A percentile compares a stretch with the other conserved stretches of the same genome.
Evolutionary conservation across 2,888 invertebrate genomes (phyloP).

Genomic region (Camponotus fellah): DNA sequence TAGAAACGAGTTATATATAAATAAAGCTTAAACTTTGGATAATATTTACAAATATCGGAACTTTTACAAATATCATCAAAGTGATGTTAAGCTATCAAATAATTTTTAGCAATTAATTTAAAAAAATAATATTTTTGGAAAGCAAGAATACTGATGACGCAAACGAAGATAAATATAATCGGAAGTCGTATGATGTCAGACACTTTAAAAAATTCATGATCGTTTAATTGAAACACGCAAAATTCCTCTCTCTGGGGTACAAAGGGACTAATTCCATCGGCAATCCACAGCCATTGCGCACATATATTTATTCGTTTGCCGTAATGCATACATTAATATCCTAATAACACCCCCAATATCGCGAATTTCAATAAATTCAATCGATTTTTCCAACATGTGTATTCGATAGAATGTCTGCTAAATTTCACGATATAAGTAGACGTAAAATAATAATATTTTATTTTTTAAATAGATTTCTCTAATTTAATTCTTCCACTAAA

Average conservation of each 20-base stretch:
- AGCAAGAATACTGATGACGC: conserved; percentile 35
- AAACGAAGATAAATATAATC: conserved; percentile 29
- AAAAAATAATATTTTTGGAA: conserved; percentile 5
- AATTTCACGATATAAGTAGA: neutral
- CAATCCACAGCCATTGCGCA: conserved; percentile 38
- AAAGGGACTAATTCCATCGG: conserved; percentile 66
- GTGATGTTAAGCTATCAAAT: neutral
- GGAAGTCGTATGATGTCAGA: conserved; percentile 57
- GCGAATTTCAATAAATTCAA: conserved; percentile 42
- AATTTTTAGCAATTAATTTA: conserved; percentile 3
- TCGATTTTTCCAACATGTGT: conserved; percentile 32
- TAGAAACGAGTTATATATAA: neutral
- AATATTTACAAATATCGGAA: neutral
- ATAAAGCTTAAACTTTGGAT: neutral
- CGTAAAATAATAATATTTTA: conserved; percentile 7
- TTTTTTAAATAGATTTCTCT: neutral
- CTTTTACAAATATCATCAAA: conserved; percentile 19
- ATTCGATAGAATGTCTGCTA: conserved; percentile 20
- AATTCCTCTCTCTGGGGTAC: conserved; percentile 67
- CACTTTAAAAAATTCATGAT: conserved; percentile 66
- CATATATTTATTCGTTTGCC: conserved; percentile 43
- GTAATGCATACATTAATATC: conserved; percentile 51
- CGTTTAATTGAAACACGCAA: conserved; percentile 69
- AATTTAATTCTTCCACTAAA: neutral
- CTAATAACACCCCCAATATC: conserved; percentile 49